phyloP scores from a whole-genome alignment of 1,140 invertebrate genomes.

The Solenopsis fugax region DNA sequence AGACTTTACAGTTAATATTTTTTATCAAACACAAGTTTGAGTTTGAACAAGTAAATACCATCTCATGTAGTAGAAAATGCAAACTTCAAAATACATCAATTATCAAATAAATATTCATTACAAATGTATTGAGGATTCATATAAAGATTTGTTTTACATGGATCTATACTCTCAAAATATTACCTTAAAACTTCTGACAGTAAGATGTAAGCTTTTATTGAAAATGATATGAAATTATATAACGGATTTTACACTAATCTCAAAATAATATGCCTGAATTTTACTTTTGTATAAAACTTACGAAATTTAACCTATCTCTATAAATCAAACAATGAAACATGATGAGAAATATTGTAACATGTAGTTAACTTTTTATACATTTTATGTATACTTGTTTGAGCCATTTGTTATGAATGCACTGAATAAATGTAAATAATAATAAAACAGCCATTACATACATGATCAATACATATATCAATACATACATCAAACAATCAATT shows the following conservation, averaged over 20 bases:
- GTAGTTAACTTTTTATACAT: slow-evolving; percentile 21
- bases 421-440: slow-evolving; percentile 7
- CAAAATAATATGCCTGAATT: slow-evolving; percentile 53
- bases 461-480: background rate
- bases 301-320: slow-evolving; percentile 16
- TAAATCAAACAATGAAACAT: slow-evolving; percentile 43
- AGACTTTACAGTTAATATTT: background rate
- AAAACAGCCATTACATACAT: background rate
- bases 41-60: slow-evolving; percentile 19
- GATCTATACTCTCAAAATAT: slow-evolving; percentile 36
- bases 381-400: background rate
- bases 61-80: background rate
- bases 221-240: slow-evolving; percentile 61
- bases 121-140: background rate
- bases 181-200: background rate
- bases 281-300: slow-evolving; percentile 50
- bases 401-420: background rate
- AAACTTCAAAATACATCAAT: background rate
- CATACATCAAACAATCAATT: background rate
- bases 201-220: slow-evolving; percentile 18
- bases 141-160: slow-evolving; percentile 33
- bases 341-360: slow-evolving; percentile 9
- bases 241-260: slow-evolving; percentile 34
- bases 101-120: slow-evolving; percentile 48
- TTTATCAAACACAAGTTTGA: slow-evolving; percentile 36